Evolutionary conservation across 1,140 invertebrate species (phyloP).

Genomic region (Diachasmimorpha longicaudata): DNA sequence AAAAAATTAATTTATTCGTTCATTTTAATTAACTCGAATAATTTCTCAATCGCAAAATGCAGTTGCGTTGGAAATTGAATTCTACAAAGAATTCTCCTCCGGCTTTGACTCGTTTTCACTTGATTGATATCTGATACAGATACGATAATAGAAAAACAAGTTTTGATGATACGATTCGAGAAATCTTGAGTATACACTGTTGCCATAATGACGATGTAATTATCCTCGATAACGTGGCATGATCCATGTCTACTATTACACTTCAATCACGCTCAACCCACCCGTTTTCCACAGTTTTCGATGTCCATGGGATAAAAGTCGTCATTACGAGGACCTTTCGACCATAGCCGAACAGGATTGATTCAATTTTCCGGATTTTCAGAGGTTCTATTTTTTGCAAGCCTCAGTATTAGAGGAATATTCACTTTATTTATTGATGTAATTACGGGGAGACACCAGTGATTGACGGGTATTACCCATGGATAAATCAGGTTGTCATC

Average conservation of each 20-base stretch:
- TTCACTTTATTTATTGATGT: neutral
- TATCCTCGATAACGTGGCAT: constrained; percentile 41
- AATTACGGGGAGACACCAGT: neutral
- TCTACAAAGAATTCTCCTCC: too few species aligned
- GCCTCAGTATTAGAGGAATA: neutral
- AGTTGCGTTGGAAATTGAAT: too few species aligned
- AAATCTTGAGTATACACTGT: neutral
- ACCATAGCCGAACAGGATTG: neutral
- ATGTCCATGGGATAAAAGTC: neutral
- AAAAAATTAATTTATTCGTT: too few species aligned
- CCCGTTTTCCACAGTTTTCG: neutral
- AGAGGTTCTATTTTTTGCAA: neutral
- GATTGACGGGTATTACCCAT: neutral
- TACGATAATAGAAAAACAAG: neutral
- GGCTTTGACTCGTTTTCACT: too few species aligned
- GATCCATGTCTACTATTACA: constrained; percentile 46
- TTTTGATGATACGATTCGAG: neutral
- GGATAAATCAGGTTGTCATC: neutral
- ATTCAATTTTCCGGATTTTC: neutral
- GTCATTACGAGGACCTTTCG: neutral
- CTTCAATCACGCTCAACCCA: constrained; percentile 34
- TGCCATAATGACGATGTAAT: constrained; percentile 44
- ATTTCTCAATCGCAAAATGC: too few species aligned
- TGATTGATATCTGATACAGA: neutral
- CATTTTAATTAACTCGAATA: too few species aligned